These are phyloP conservation scores for Melanotaenia maccullochi DNA, from an alignment of 2,797 vertebrate genomes.

Conservation along the genomic window DNA sequence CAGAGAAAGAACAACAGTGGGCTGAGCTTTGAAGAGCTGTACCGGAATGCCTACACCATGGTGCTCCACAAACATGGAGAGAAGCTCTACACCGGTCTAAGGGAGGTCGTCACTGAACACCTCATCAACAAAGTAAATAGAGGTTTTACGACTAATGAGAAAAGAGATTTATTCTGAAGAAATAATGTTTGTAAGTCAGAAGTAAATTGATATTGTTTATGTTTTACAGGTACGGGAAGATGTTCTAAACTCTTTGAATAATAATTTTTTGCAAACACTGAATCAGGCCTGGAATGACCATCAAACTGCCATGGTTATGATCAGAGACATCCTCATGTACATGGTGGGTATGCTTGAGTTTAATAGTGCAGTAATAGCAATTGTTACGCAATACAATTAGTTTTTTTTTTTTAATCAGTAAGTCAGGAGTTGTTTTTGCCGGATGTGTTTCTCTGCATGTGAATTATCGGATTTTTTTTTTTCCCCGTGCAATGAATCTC, in stretches of 20 bases:
- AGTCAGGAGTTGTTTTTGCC: not conserved
- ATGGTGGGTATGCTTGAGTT: conserved; percentile 86
- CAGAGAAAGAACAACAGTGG: conserved; percentile 99
- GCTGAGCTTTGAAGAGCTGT: conserved; percentile 98
- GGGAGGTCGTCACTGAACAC: conserved; percentile 98
- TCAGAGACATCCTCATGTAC: conserved; percentile 99
- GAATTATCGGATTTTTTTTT: not conserved
- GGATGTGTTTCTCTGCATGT: not conserved
- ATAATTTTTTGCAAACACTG: conserved; percentile 98
- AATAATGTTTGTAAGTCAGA: not conserved
- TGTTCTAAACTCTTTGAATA: conserved; percentile 90
- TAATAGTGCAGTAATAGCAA: not conserved
- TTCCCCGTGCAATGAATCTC: too few relatives aligned
- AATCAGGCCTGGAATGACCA: conserved; percentile 99
- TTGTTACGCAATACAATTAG: not conserved
- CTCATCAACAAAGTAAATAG: conserved; percentile 96
- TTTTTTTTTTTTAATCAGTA: not conserved
- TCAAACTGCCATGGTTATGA: conserved; percentile 99
- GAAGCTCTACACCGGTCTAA: conserved; percentile 97
- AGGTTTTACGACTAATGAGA: not conserved
- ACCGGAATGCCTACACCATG: conserved; percentile 99
- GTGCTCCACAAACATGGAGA: conserved; percentile 98
- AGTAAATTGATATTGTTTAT: conserved; percentile 21
- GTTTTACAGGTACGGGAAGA: conserved; percentile 92
- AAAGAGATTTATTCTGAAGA: not conserved